phyloP scores from a whole-genome alignment of 2,888 invertebrate genomes.

The Hypolimnas misippus region DNA sequence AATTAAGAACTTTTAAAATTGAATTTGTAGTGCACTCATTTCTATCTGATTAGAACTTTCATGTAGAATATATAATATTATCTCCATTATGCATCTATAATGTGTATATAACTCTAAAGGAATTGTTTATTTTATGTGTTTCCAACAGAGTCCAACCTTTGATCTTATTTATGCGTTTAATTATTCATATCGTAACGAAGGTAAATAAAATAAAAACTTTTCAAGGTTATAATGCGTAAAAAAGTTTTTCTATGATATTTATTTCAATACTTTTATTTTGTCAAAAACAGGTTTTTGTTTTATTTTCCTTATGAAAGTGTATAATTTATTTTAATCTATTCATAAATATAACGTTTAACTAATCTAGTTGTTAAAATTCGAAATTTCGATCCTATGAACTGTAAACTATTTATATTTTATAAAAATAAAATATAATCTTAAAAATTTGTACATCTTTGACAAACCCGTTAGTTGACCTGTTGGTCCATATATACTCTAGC shows the following conservation, averaged over 20 bases:
- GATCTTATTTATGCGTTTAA: constrained; percentile 33
- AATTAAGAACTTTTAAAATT: background rate
- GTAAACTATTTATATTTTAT: no score
- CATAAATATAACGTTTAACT: no score
- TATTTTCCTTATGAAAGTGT: no score
- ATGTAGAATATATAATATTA: background rate
- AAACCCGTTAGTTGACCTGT: no score
- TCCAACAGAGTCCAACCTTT: constrained; percentile 50
- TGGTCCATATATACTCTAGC: no score
- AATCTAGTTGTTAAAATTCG: no score
- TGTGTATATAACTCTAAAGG: background rate
- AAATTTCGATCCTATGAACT: no score
- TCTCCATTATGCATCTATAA: background rate
- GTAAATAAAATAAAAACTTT: background rate
- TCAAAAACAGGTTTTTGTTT: background rate
- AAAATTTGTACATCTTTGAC: no score
- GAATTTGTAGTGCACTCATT: background rate
- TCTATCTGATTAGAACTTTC: background rate
- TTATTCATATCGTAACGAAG: background rate
- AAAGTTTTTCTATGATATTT: background rate
- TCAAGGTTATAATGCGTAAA: constrained; percentile 1
- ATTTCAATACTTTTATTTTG: background rate
- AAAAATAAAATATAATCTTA: no score
- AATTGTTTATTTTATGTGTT: background rate
- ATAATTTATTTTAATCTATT: no score